A percentile compares a stretch with the other conserved stretches of the same genome.
Conservation (phyloP, 2,797 vertebrate species). For the Sebastes paucispinis region DNA sequence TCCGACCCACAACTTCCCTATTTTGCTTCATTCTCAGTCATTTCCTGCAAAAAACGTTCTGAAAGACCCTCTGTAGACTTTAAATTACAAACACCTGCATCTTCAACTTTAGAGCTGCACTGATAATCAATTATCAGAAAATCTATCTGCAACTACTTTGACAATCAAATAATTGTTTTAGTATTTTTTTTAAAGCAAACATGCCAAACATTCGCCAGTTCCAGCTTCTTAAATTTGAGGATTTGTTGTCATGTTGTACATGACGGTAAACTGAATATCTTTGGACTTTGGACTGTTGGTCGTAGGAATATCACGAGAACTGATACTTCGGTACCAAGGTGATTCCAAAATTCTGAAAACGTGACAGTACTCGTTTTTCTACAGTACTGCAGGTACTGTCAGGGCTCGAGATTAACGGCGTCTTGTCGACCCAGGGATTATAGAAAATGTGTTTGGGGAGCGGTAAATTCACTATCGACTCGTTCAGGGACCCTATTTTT, state of each 20-base stretch:
- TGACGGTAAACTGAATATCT: background rate
- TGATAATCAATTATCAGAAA: background rate
- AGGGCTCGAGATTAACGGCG: too few species aligned
- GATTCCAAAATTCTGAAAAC: too few species aligned
- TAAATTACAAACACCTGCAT: background rate
- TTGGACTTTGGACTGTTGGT: background rate
- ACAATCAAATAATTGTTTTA: background rate
- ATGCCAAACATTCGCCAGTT: background rate
- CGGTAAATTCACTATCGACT: too few species aligned
- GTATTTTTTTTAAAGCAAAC: background rate
- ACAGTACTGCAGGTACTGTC: too few species aligned
- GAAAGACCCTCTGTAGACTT: too few species aligned
- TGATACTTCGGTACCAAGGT: too few species aligned
- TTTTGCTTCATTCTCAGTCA: background rate
- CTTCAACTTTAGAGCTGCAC: background rate
- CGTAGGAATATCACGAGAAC: fast-evolving
- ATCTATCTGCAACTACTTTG: background rate
- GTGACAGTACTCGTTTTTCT: too few species aligned
- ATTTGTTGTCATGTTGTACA: background rate
- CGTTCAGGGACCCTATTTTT: too few species aligned
- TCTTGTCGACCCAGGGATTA: too few species aligned
- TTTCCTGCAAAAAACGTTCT: background rate
- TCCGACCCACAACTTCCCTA: fast-evolving
- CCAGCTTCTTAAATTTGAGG: background rate
- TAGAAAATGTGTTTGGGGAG: too few species aligned